These are phyloP conservation scores for Pristionchus exspectatus DNA, from an alignment of 2,888 invertebrate genomes.

Conservation along the genomic window DNA sequence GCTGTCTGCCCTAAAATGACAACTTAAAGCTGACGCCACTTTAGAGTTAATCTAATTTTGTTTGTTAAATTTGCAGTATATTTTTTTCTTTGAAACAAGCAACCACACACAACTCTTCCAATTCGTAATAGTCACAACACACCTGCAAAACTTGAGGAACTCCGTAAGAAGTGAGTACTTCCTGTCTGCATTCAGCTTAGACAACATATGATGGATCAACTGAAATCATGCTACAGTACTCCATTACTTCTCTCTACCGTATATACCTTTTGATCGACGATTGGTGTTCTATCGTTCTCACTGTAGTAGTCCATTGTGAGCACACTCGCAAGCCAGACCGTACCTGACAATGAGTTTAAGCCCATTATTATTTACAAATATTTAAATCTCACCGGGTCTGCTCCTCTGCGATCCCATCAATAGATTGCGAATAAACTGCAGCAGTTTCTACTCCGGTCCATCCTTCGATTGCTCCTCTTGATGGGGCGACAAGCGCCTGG, in stretches of 20 bases:
- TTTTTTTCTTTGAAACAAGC: too few species aligned
- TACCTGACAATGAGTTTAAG: not conserved
- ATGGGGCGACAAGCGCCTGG: too few species aligned
- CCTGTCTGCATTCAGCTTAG: constrained; percentile 41
- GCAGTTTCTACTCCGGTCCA: too few species aligned
- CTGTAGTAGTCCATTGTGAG: constrained; percentile 28
- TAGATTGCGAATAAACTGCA: constrained; percentile 20
- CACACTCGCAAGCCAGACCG: not conserved
- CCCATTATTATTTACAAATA: not conserved
- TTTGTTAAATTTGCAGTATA: too few species aligned
- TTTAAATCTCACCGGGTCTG: constrained; percentile 12
- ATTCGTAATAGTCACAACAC: not conserved
- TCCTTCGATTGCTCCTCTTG: too few species aligned
- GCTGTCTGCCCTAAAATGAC: too few species aligned
- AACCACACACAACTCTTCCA: too few species aligned
- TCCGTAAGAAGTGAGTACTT: constrained; percentile 6
- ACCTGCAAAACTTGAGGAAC: constrained; percentile 54
- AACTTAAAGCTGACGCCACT: too few species aligned
- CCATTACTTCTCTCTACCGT: not conserved
- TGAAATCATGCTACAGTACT: not conserved
- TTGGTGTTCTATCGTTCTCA: not conserved
- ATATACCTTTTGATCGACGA: constrained; percentile 31
- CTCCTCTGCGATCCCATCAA: constrained; percentile 18
- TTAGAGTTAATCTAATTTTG: too few species aligned
- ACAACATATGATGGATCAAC: constrained; percentile 25